These are phyloP conservation scores for Acanthornis magna DNA, from an alignment of 2,797 vertebrate genomes.

Conservation along the genomic window DNA sequence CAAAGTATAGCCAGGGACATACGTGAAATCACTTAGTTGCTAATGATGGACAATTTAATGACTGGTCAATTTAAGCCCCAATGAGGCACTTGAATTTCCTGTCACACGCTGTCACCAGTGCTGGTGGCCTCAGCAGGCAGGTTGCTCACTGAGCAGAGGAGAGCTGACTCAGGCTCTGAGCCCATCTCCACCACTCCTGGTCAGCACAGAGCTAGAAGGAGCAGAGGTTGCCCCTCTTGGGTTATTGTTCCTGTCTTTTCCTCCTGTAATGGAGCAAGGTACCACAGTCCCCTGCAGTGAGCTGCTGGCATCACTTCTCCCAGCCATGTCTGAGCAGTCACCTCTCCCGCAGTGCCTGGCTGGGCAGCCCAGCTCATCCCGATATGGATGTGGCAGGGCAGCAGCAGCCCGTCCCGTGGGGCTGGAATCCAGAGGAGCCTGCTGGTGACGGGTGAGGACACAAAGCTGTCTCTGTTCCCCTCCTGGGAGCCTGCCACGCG, in stretches of 20 bases:
- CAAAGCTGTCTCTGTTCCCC: neutral
- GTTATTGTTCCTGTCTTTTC: neutral
- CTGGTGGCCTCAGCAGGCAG: neutral
- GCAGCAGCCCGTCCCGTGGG: rapidly evolving
- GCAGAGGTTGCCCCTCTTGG: neutral
- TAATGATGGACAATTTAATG: neutral
- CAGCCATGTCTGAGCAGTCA: neutral
- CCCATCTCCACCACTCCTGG: rapidly evolving
- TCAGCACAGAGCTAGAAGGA: neutral
- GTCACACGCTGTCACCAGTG: neutral
- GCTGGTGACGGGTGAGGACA: rapidly evolving
- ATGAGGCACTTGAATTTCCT: neutral
- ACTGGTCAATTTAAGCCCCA: neutral
- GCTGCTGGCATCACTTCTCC: neutral
- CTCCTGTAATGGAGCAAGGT: neutral
- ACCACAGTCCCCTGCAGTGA: rapidly evolving
- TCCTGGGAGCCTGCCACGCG: neutral
- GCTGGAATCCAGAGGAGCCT: neutral
- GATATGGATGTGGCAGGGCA: neutral
- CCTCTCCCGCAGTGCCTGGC: rapidly evolving
- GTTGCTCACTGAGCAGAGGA: neutral
- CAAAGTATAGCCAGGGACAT: neutral
- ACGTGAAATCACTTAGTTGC: neutral
- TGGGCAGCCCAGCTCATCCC: neutral
- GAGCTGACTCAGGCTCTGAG: neutral